These are phyloP conservation scores for Drosophila mayri DNA, from an alignment of 1,140 invertebrate genomes.

Conservation along the genomic window DNA sequence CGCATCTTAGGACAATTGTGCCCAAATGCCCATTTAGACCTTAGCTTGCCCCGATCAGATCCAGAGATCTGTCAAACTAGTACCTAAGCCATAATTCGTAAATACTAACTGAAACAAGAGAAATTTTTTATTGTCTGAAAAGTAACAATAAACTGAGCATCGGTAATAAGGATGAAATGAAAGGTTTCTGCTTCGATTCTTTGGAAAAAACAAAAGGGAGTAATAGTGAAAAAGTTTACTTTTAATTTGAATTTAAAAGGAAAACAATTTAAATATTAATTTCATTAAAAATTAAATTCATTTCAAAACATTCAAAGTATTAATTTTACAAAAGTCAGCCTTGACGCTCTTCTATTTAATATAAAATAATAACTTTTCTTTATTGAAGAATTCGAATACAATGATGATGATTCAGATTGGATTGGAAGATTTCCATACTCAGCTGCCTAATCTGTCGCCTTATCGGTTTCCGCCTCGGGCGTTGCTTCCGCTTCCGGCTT, in stretches of 20 bases:
- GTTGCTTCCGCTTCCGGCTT: conserved; percentile 24
- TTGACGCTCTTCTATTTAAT: not conserved
- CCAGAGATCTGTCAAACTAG: conserved; percentile 50
- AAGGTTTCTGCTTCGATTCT: not conserved
- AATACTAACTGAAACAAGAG: conserved; percentile 55
- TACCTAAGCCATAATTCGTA: conserved; percentile 56
- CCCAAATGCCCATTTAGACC: conserved; percentile 17
- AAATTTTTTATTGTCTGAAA: conserved; percentile 67
- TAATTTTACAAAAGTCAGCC: not conserved
- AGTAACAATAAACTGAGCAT: conserved; percentile 52
- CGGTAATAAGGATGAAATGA: not conserved
- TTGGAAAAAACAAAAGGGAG: too few relatives aligned
- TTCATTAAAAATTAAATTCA: not conserved
- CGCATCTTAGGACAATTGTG: conserved; percentile 26
- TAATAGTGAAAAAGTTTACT: not conserved
- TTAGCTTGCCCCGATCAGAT: conserved; percentile 28
- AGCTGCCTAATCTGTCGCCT: not conserved
- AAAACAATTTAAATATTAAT: not conserved
- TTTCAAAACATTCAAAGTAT: not conserved
- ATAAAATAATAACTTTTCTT: conserved; percentile 10
- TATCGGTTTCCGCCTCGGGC: conserved; percentile 10
- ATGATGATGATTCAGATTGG: not conserved
- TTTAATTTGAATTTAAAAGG: not conserved
- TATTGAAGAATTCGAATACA: conserved; percentile 31
- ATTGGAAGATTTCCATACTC: not conserved